These are phyloP conservation scores for Lasiurus borealis DNA, from an alignment of 2,113 vertebrate genomes.

Conservation along the genomic window DNA sequence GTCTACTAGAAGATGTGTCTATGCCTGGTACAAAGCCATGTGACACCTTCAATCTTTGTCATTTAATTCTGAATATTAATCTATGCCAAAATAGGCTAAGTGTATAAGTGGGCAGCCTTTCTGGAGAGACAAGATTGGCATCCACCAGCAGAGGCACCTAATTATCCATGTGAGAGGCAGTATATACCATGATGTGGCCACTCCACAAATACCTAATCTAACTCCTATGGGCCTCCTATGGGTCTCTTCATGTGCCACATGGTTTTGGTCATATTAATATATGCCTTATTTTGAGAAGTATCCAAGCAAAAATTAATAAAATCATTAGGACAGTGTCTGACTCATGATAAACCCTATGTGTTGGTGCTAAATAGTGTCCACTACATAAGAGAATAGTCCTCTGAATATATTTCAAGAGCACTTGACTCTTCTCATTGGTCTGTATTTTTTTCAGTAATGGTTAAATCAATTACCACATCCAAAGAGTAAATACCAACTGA, in stretches of 20 bases:
- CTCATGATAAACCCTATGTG: background rate
- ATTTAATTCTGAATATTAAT: background rate
- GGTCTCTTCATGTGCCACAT: background rate
- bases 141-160: too few relatives aligned
- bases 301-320: background rate
- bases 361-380: background rate
- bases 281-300: background rate
- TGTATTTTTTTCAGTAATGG: background rate
- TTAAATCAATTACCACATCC: background rate
- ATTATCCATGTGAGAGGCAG: background rate
- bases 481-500: background rate
- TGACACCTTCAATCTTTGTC: background rate
- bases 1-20: background rate
- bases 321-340: background rate
- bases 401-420: background rate
- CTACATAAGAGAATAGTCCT: background rate
- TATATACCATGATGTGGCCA: fast-evolving
- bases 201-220: background rate
- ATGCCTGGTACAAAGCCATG: background rate
- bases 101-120: fast-evolving
- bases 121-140: background rate
- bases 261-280: background rate
- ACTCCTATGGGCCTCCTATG: background rate
- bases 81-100: background rate
- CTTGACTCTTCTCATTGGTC: background rate